Conservation (phyloP, 2,113 vertebrate species). For the Calyptomena viridis region DNA sequence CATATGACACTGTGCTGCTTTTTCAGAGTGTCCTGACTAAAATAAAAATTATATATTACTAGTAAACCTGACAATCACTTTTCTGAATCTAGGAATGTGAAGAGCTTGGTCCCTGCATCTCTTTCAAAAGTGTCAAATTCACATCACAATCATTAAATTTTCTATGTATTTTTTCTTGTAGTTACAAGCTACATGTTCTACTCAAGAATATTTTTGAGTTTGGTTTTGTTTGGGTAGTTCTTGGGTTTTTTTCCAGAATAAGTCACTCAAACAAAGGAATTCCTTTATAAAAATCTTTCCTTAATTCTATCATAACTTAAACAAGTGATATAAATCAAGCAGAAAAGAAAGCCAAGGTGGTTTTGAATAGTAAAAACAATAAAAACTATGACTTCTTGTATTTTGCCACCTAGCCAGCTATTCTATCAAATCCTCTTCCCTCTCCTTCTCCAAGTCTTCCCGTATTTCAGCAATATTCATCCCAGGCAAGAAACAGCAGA, state of each 20-base stretch:
- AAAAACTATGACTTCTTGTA: background rate
- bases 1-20: background rate
- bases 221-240: background rate
- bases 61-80: background rate
- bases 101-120: background rate
- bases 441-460: background rate
- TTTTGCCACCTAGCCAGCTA: background rate
- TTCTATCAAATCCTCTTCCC: background rate
- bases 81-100: background rate
- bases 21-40: background rate
- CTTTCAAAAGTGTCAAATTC: background rate
- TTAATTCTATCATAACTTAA: background rate
- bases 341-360: background rate
- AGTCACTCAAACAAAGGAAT: background rate
- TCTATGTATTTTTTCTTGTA: background rate
- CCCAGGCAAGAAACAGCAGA: background rate
- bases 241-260: background rate
- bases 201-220: background rate
- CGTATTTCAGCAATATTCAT: background rate
- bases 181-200: background rate
- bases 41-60: background rate
- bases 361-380: background rate
- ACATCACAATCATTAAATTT: background rate
- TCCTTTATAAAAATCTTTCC: background rate
- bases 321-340: background rate